A percentile compares a stretch with the other conserved stretches of the same genome.
Conservation (phyloP, 2,797 vertebrate genomes). For the Lagorchestes hirsutus region DNA sequence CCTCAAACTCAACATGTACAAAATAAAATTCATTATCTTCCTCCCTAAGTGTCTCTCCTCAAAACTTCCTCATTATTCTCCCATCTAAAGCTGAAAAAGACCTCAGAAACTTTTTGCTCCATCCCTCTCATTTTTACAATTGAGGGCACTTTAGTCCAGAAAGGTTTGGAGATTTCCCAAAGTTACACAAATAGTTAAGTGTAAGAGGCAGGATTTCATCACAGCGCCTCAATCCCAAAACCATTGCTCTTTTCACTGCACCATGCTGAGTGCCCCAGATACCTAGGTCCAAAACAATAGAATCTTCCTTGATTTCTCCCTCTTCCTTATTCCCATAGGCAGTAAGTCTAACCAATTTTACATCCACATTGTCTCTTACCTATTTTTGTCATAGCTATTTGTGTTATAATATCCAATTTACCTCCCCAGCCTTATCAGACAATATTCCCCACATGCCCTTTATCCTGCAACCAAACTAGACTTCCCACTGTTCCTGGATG, state of each 20-base stretch:
- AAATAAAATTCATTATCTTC: not conserved
- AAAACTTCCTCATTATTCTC: not conserved
- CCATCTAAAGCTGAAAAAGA: not conserved
- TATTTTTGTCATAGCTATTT: not conserved
- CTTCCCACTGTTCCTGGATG: not conserved
- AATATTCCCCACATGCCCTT: not conserved
- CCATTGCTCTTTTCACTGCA: not conserved
- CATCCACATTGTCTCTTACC: not conserved
- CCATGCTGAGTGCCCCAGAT: not conserved
- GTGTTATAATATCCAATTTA: not conserved
- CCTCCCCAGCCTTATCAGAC: not conserved
- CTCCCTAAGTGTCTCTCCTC: not conserved
- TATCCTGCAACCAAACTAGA: not conserved
- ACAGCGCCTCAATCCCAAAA: not conserved
- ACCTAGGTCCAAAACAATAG: not conserved
- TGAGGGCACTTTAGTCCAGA: slow-evolving; percentile 44
- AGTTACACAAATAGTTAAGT: slow-evolving; percentile 8
- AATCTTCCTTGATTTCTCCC: not conserved
- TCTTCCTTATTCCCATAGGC: not conserved
- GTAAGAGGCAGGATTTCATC: not conserved
- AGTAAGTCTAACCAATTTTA: not conserved
- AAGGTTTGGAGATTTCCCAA: slow-evolving; percentile 17
- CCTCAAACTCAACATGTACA: not conserved
- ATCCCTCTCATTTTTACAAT: not conserved
- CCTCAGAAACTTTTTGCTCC: not conserved